Conservation (phyloP, 64 coral and sea anemone genomes). For the Actinia tenebrosa region DNA sequence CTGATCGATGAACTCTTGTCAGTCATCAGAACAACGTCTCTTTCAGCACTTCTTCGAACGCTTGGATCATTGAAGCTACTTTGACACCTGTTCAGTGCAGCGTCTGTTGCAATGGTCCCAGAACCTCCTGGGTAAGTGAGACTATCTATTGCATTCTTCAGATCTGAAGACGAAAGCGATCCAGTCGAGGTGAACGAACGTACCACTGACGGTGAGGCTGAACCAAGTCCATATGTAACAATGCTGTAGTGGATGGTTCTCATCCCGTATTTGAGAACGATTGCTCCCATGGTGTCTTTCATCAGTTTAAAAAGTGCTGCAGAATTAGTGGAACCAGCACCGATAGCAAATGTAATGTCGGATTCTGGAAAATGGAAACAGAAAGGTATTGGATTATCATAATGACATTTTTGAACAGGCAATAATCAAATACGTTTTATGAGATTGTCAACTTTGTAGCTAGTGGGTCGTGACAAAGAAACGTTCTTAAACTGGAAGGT, state of each 20-base stretch:
- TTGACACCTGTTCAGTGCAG: not conserved
- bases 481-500: too few species aligned
- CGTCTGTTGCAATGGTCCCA: not conserved
- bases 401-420: not conserved
- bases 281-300: slow-evolving; percentile 12
- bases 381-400: not conserved
- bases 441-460: too few species aligned
- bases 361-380: slow-evolving; percentile 12
- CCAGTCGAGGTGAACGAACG: not conserved
- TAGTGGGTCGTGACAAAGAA: too few species aligned
- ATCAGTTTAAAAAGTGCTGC: slow-evolving; percentile 4
- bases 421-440: too few species aligned
- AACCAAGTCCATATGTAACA: slow-evolving; percentile 35
- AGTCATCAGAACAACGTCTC: slow-evolving; percentile 9
- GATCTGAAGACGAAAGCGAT: not conserved
- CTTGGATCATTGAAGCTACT: slow-evolving; percentile 6
- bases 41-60: slow-evolving; percentile 2
- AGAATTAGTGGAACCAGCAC: slow-evolving; percentile 7
- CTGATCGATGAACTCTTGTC: not conserved
- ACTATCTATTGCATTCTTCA: not conserved
- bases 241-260: slow-evolving; percentile 48
- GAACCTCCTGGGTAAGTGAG: not conserved
- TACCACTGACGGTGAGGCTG: not conserved
- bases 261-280: slow-evolving; percentile 33
- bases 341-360: slow-evolving; percentile 57